Evolutionary conservation across 2,888 invertebrate genomes (phyloP).

Genomic region (Microctonus hyperodae): DNA sequence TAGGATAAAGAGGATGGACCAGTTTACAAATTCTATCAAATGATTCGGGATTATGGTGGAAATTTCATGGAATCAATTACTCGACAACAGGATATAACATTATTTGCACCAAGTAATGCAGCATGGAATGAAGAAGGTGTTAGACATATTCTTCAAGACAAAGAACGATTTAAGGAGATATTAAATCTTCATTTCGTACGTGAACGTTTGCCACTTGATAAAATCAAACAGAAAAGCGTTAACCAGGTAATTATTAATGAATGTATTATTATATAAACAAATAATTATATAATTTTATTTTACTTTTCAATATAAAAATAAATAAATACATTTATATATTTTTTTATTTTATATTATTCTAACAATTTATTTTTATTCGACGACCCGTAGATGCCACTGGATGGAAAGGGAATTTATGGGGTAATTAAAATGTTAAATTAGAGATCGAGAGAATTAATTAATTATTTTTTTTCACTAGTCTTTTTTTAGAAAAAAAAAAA

Average conservation of each 20-base stretch:
- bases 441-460: conserved; percentile 26
- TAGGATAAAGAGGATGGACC: conserved; percentile 79
- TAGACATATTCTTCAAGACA: conserved; percentile 72
- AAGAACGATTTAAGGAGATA: conserved; percentile 77
- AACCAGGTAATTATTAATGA: conserved; percentile 68
- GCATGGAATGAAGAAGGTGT: conserved; percentile 81
- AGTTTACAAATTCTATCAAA: conserved; percentile 82
- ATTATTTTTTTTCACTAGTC: conserved; percentile 4
- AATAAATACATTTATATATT: not conserved
- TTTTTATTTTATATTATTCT: not conserved
- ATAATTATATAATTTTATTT: too few relatives aligned
- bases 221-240: conserved; percentile 75
- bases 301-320: not conserved
- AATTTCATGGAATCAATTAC: conserved; percentile 78
- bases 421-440: conserved; percentile 49
- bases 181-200: conserved; percentile 83
- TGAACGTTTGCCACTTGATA: conserved; percentile 77
- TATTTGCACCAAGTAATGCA: conserved; percentile 89
- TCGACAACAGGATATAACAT: conserved; percentile 76
- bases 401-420: conserved; percentile 47
- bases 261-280: not conserved
- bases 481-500: not conserved
- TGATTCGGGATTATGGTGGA: conserved; percentile 78
- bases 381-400: conserved; percentile 44
- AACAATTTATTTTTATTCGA: conserved; percentile 38